These are phyloP conservation scores for Antechinus stuartii DNA, from an alignment of 2,113 vertebrate species.

Conservation along the genomic window DNA sequence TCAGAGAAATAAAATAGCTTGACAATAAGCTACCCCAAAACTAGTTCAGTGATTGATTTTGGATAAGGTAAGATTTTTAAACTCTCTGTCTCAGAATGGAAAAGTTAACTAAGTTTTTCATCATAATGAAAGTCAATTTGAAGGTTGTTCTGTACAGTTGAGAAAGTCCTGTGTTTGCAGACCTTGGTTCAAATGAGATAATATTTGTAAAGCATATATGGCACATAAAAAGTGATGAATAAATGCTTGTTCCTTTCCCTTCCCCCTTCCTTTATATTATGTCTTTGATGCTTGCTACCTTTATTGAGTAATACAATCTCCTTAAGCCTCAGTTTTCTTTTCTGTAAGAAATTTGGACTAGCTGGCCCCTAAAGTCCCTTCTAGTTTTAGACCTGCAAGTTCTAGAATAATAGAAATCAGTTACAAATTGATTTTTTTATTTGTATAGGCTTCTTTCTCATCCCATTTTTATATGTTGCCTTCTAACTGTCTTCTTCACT, in stretches of 20 bases:
- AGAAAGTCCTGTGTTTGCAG: background rate
- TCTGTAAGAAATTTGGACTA: background rate
- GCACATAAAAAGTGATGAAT: background rate
- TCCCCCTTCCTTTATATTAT: background rate
- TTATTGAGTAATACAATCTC: background rate
- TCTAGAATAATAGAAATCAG: background rate
- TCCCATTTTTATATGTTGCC: background rate
- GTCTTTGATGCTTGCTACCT: background rate
- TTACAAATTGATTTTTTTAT: background rate
- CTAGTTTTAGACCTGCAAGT: background rate
- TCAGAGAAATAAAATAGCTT: background rate
- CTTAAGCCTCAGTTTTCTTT: background rate
- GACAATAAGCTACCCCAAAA: background rate
- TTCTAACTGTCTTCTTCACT: background rate
- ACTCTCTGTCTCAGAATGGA: slow-evolving; percentile 15
- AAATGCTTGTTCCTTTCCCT: background rate
- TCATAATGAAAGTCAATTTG: slow-evolving; percentile 14
- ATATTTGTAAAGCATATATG: background rate
- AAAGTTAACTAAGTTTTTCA: slow-evolving; percentile 28
- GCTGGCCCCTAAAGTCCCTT: background rate
- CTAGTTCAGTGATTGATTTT: background rate
- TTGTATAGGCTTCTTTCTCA: background rate
- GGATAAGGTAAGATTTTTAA: slow-evolving; percentile 43
- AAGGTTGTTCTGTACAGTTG: background rate
- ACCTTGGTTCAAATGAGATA: background rate